Evolutionary conservation across 2,113 vertebrate species (phyloP), one percentile per base, ranked within the genome.

Genomic region (Motacilla tschutschensis): DNA sequence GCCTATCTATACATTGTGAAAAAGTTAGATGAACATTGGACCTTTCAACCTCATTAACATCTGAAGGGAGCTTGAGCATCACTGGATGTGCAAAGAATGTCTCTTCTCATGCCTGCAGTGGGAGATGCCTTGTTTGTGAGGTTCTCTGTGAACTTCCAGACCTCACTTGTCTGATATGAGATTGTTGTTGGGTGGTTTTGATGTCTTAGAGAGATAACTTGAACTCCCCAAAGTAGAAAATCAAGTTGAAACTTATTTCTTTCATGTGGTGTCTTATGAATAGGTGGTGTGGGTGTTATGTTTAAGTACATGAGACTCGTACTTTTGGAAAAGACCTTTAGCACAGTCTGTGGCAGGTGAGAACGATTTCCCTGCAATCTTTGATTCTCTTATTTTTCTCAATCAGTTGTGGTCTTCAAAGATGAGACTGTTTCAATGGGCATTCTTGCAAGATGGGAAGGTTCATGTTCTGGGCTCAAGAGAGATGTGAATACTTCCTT

Each of bases 231-330:
- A 46, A 87, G 89, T 53, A 67, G 72, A 93, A 95, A 87, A 90
- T 90, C 79, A 95, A 87, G 79, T 89, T 83, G 79, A 87, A 95
- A 95, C 72, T 63, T 79, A 73, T 71, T 90, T 87, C 89, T 93
- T 95, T 94, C 57, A 85, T 94, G 93, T 95, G 89, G 82, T 74
- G 17, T n/a, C 81, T 82, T 66, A 73, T 11, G 48, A 88, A 69
- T 74, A 77, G 33, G 36, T 82, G 44, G 41, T 90, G 57, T 90
- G 81, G 90, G 75, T 87, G 72, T 82, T 93, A 29, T 1, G 1
- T 77, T 79, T 51, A 70, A 80, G 76, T 48, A 36, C 31, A 31
- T 1, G 5, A 91, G 62, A 74, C 36, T 76, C 51, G 12, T 82
- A 38, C 64, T 66, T 88, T n/a, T 70, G 36, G 60, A 91, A 91